Conservation (phyloP, 2,888 invertebrate species). For the Lordiphosa andalusiaca region DNA sequence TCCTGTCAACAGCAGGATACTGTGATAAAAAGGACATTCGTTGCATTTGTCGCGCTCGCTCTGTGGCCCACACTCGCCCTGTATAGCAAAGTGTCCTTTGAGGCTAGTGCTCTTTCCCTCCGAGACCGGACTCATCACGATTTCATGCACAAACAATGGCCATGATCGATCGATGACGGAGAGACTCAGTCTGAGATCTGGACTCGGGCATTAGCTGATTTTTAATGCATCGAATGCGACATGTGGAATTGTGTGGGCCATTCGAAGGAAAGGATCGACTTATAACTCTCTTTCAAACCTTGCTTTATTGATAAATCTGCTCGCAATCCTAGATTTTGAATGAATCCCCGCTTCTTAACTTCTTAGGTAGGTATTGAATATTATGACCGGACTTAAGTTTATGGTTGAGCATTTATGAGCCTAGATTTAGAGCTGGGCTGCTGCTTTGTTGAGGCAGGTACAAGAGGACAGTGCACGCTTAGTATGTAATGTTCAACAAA, state of each 20-base stretch:
- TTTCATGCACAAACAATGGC: constrained; percentile 45
- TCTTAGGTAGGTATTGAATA: constrained; percentile 24
- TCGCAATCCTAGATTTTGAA: constrained; percentile 57
- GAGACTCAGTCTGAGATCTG: constrained; percentile 32
- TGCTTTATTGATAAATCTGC: constrained; percentile 60
- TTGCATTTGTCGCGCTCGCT: constrained; percentile 59
- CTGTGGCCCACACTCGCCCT: constrained; percentile 29
- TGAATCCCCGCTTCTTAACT: constrained; percentile 57
- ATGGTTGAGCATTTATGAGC: constrained; percentile 45
- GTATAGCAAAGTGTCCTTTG: constrained; percentile 24
- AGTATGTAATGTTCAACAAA: no score
- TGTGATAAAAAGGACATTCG: constrained; percentile 43
- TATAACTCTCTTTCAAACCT: constrained; percentile 31
- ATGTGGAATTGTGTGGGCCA: constrained; percentile 8
- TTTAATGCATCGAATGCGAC: not conserved
- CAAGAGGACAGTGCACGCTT: no score
- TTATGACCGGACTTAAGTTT: constrained; percentile 31
- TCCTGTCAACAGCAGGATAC: constrained; percentile 48
- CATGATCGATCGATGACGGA: constrained; percentile 58
- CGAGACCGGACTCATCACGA: constrained; percentile 5
- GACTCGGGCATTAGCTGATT: constrained; percentile 25
- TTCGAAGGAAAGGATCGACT: constrained; percentile 12
- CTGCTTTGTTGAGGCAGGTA: constrained; percentile 25
- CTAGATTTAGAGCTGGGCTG: constrained; percentile 26
- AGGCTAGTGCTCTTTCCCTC: constrained; percentile 11